These are phyloP conservation scores for Rhea pennata DNA, from an alignment of 2,113 vertebrate genomes.

Conservation along the genomic window DNA sequence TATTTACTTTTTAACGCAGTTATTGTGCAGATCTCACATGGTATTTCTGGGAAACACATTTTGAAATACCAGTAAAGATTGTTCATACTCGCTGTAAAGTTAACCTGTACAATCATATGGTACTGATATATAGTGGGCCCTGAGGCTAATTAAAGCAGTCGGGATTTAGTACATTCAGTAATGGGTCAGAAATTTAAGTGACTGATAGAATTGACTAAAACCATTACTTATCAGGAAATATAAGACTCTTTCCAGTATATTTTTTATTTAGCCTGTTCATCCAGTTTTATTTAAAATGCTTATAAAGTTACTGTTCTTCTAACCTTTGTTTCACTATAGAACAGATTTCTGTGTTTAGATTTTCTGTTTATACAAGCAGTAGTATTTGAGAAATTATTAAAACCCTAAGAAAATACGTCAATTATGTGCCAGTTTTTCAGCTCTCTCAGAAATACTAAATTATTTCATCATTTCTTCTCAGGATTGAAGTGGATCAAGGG, in stretches of 20 bases:
- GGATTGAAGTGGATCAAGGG: constrained; percentile 72
- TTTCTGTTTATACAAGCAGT: background rate
- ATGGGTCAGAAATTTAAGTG: background rate
- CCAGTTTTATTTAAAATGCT: background rate
- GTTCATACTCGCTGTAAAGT: rapidly evolving
- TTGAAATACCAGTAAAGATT: background rate
- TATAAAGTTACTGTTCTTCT: background rate
- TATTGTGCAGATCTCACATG: background rate
- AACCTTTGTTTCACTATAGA: background rate
- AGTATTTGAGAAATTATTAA: background rate
- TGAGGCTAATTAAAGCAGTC: background rate
- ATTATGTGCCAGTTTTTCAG: background rate
- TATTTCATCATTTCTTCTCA: constrained; percentile 48
- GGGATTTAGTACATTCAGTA: background rate
- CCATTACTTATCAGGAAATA: background rate
- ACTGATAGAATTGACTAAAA: background rate
- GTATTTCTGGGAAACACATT: background rate
- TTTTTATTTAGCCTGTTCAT: background rate
- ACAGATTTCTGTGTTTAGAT: rapidly evolving
- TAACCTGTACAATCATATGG: background rate
- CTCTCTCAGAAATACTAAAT: background rate
- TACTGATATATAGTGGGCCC: background rate
- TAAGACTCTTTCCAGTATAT: background rate
- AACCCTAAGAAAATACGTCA: background rate
- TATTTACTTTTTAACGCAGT: background rate